These are phyloP conservation scores for Synanthedon tipuliformis DNA, from an alignment of 2,888 invertebrate species.

Conservation along the genomic window DNA sequence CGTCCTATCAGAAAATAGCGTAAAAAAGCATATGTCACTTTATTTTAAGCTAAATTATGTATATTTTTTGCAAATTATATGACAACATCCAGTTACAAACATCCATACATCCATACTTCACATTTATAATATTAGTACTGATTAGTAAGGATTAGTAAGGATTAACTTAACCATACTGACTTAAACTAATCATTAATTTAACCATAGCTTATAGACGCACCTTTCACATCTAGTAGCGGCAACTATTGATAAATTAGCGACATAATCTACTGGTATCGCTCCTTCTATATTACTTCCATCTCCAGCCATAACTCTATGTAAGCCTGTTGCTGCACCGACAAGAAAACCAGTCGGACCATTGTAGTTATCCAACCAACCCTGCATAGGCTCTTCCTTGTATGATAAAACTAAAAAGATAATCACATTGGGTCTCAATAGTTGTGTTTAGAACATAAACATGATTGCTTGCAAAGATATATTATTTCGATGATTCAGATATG, in stretches of 20 bases:
- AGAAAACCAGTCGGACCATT: conserved; percentile 82
- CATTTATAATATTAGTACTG: too few relatives aligned
- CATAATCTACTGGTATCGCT: conserved; percentile 85
- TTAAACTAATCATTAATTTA: not conserved
- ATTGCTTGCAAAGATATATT: too few relatives aligned
- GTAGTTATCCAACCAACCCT: conserved; percentile 94
- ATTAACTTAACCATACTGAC: not conserved
- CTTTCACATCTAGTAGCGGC: conserved; percentile 63
- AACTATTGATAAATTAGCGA: conserved; percentile 85
- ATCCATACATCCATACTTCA: too few relatives aligned
- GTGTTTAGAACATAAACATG: too few relatives aligned
- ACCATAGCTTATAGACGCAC: conserved; percentile 9
- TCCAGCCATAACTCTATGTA: conserved; percentile 80
- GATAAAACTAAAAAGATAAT: conserved; percentile 52
- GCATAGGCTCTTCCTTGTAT: conserved; percentile 74
- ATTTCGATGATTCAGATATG: too few relatives aligned
- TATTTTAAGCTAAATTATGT: too few relatives aligned
- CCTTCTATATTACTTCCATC: conserved; percentile 77
- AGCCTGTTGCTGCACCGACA: conserved; percentile 73
- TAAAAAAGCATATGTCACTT: too few relatives aligned
- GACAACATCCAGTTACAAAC: too few relatives aligned
- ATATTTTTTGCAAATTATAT: too few relatives aligned
- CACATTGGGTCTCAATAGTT: too few relatives aligned
- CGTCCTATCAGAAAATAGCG: too few relatives aligned
- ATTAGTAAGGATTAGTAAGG: too few relatives aligned